Evolutionary conservation across 2,113 vertebrate species (phyloP), one percentile per base, ranked within the genome.

Genomic region (Platycercus adscitus): DNA sequence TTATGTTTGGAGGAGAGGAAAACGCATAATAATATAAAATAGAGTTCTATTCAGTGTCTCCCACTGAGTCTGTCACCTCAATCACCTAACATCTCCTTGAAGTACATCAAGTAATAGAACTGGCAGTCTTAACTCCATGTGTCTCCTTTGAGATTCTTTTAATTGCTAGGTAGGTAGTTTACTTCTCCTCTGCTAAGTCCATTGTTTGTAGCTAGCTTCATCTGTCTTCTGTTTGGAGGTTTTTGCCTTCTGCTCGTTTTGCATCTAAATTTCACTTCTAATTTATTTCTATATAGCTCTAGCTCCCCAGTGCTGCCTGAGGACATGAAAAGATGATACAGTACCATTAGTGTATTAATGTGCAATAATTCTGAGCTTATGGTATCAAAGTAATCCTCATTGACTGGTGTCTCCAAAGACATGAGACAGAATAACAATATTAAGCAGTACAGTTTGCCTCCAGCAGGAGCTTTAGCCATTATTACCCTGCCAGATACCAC

Each of bases 331-430:
- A 95, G 87, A 95, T 94, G 92, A 96, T 93, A 81, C 86, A 91
- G 66, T 96, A 81, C 77, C 86, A 94, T 97, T 97, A 97, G 78
- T 96, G 68, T 69, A 97, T 94, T 96, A 95, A 91, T 65, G 83
- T 94, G 91, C 56, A 96, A 89, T 93, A 97, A 95, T 86, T 91
- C 80, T 84, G 66, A 96, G 86, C 68, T 94, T 96, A 89, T 0
- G 0, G 29, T 91, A 94, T 96, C 95, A 97, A 97, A 89, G 91
- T 95, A 96, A 96, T 95, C 93, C 94, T 97, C 95, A 97, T 94
- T 94, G 96, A 96, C 86, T 93, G 80, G 81, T 93, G 78, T 83
- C 89, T 95, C 88, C 81, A 50, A 78, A 96, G 95, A 95, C 84
- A 89, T 25, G 31, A 94, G 79, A 66, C 47, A 88, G 39, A 94